Percentiles rank a stretch among this genome's conserved stretches.
These are phyloP conservation scores for Pyralis farinalis DNA, from an alignment of 2,888 invertebrate species.

Conservation along the genomic window DNA sequence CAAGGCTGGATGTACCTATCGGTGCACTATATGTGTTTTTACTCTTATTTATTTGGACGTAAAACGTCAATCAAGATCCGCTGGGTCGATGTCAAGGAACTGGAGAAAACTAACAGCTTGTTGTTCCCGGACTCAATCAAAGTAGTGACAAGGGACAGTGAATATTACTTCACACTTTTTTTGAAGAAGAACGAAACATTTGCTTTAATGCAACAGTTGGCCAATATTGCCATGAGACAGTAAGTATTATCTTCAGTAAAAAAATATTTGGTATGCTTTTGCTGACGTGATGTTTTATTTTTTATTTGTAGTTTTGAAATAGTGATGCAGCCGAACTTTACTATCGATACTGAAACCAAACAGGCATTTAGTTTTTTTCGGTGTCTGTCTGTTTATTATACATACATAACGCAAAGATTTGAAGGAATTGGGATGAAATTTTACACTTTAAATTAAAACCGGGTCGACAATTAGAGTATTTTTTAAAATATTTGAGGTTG, in stretches of 20 bases:
- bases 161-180: slow-evolving; percentile 96
- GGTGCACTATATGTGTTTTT: slow-evolving; percentile 97
- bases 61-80: slow-evolving; percentile 93
- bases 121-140: slow-evolving; percentile 93
- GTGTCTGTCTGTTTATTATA: no score
- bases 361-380: no score
- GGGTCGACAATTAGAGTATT: no score
- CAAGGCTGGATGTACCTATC: slow-evolving; percentile 99
- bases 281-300: no score
- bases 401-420: no score
- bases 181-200: slow-evolving; percentile 94
- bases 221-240: slow-evolving; percentile 98
- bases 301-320: no score
- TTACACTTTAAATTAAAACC: no score
- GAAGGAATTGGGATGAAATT: no score
- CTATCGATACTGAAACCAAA: no score
- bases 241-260: slow-evolving; percentile 56
- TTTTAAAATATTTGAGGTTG: no score
- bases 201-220: slow-evolving; percentile 95
- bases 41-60: slow-evolving; percentile 95
- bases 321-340: no score
- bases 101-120: slow-evolving; percentile 88
- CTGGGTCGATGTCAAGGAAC: slow-evolving; percentile 93
- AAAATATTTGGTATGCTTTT: no score
- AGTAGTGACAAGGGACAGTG: slow-evolving; percentile 91